Evolutionary conservation across 1,140 invertebrate genomes (phyloP), one percentile per base, ranked within the genome.

Genomic region (Ptiloglossa arizonensis): DNA sequence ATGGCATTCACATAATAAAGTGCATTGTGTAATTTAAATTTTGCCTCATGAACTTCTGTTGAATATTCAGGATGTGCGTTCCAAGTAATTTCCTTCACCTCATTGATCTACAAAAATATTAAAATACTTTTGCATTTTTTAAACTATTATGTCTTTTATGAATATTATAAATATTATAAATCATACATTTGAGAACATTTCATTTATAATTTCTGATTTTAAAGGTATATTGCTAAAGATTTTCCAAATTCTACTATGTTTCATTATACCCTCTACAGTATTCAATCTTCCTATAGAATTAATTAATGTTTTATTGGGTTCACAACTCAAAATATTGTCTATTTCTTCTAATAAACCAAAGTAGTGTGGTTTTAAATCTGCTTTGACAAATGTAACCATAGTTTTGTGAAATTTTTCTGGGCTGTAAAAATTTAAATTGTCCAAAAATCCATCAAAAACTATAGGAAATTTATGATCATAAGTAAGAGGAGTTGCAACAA

Each of bases 1-100:
- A 96, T 95, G 11, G 94, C 94, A 93, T 96, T 96, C 0, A 95
- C 86, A 86, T 96, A 93, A 89, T 95, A 96, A 32, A 96, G 72
- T 11, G 90, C 88, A 66, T 94, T 90, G 79, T 94, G 87, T 0
- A 96, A 81, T 59, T 94, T 89, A 86, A 96, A 96, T 50, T 93
- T 90, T 59, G 93, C 92, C 3, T 93, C 78, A 52, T 89, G 87
- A 38, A 88, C 75, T 15, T 88, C 81, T 5, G 88, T 82, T 27
- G 88, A 76, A 87, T 96, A 96, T 27, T 94, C 88, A 15, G 95
- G 95, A 90, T 96, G 96, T 2, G 95, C 95, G 56, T 93, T 89
- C 95, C 95, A 96, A 76, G 56, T 56, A 6, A 89, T 82, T 64
- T 88, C 85, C 57, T 86, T 85, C 0, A 81, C 70, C 38, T 90